Base-by-base conservation (phyloP, 2,888 invertebrate genomes). In the Epirrhoe tristata region DNA sequence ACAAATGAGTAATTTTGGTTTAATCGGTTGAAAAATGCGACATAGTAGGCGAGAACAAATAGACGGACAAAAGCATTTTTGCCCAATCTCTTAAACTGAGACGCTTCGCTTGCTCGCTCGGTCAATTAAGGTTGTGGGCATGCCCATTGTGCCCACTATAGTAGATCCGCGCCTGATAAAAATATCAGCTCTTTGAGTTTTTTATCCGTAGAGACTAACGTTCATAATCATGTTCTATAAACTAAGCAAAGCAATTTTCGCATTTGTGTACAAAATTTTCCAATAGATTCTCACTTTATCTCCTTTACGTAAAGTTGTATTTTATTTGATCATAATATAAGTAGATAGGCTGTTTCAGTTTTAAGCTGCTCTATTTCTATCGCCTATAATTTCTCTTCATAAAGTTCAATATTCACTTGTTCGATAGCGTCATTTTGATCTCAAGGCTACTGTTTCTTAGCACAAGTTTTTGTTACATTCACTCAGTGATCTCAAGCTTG, bases 361-460 rank as follows among this genome's bases (percentile, higher is more conserved):
- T 6, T 8, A 7, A 17, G 43, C 10, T 32, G 32, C 53, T 43
- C 48, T 50, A 51, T 59, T 64, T 59, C 64, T 64, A 59, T 58
- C 48, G 36, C 24, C 36, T 36, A 48, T 58, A 54, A 64, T 64
- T 58, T 63, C 58, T 58, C 63, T 54, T 52, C 61, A 73, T 81
- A 81, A 77, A 75, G 78, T 74, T 75, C 72, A 75, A 70, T 36
- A 64, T 64, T 65, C 65, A 65, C 59, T 65, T 60, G 65, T 65
- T 55, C 59, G 34, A 57, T 58, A 54, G 54, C 58, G 54, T 43
- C 54, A 39, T 59, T 59, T 39, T 55, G 50, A 70, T 76, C 80
- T 46, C 56, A 66, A 55, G 36, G 58, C 51, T 62, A n/a, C 36
- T 52, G 55, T 58, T 36, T 84, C 83, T 81, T 81, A 78, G 58